phyloP scores from a whole-genome alignment of 2,888 invertebrate genomes.

The Tipula helvola region DNA sequence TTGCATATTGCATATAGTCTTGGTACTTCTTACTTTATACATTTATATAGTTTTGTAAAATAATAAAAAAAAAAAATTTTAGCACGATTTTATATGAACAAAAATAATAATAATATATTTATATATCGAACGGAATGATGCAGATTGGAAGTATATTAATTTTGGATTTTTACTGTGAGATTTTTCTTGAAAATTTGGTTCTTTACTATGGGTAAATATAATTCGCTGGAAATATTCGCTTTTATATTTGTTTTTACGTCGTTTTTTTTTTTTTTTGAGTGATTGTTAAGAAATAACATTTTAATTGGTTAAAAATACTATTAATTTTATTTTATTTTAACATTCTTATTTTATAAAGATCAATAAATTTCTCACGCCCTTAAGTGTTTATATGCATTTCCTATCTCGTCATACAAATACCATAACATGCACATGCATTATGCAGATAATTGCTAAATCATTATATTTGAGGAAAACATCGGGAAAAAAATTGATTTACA shows the following conservation, averaged over 20 bases:
- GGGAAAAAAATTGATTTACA: neutral
- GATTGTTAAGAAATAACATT: neutral
- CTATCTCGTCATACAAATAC: neutral
- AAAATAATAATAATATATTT: neutral
- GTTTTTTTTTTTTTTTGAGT: neutral
- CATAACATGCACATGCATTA: neutral
- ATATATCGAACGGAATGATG: neutral
- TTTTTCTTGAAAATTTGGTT: neutral
- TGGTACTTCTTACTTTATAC: neutral
- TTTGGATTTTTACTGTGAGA: neutral
- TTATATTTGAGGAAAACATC: neutral
- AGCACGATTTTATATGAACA: neutral
- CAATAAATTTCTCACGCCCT: neutral
- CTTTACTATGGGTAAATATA: neutral
- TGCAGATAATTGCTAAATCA: neutral
- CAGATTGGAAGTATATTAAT: constrained; percentile 4
- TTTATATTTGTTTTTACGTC: neutral
- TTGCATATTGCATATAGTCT: neutral
- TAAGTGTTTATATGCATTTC: neutral
- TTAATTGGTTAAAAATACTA: neutral
- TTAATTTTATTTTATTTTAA: neutral
- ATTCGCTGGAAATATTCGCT: neutral
- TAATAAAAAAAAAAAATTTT: neutral
- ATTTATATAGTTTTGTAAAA: neutral
- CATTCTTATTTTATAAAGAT: neutral